Conservation (phyloP, 2,113 vertebrate species). For the Vombatus ursinus region DNA sequence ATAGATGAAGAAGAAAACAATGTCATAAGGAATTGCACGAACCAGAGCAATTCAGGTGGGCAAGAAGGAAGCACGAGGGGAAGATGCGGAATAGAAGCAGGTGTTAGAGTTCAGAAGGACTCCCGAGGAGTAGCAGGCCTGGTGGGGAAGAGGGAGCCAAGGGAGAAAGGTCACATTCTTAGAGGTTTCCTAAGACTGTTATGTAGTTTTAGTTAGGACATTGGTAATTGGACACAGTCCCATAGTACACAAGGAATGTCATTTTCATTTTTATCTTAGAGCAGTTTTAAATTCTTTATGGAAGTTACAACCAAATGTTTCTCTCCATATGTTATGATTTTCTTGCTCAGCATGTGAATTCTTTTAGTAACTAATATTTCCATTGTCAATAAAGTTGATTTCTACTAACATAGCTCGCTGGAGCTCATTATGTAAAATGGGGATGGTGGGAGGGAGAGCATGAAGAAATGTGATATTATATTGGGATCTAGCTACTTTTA, state of each 20-base stretch:
- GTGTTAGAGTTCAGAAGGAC: not conserved
- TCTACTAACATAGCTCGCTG: constrained; percentile 12
- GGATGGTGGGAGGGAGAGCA: not conserved
- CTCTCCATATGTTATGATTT: constrained; percentile 22
- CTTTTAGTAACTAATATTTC: constrained; percentile 19
- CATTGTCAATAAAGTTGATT: not conserved
- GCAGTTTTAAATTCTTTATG: constrained; percentile 16
- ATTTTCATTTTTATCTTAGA: constrained; percentile 19
- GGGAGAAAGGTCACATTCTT: not conserved
- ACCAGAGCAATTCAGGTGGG: not conserved
- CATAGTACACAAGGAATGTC: not conserved
- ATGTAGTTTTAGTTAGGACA: not conserved
- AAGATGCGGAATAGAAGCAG: not conserved
- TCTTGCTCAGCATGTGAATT: constrained; percentile 10
- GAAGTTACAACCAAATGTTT: constrained; percentile 13
- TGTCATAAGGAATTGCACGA: not conserved
- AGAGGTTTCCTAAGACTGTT: not conserved
- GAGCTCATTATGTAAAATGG: not conserved
- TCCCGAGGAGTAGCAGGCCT: not conserved
- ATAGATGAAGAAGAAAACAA: not conserved
- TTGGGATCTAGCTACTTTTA: constrained; percentile 6
- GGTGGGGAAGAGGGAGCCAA: not conserved
- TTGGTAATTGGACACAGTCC: constrained; percentile 1
- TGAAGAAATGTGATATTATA: constrained; percentile 12
- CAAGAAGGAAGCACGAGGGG: not conserved